Conservation (phyloP, 2,797 vertebrate species). For the Poecilia gillii region DNA sequence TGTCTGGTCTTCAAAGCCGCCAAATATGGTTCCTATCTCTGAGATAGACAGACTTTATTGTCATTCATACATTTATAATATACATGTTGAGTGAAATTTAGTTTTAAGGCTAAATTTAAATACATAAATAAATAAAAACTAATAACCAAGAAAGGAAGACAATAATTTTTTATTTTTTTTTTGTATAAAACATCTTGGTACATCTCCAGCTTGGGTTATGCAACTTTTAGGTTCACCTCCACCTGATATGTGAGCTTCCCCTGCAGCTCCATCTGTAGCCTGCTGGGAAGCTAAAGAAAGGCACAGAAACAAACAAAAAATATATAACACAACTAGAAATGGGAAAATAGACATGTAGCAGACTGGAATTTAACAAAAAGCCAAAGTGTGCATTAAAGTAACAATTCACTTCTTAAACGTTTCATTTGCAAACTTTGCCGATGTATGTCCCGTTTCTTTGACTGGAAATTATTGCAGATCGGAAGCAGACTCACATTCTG, state of each 20-base stretch:
- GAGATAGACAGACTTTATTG: too few relatives aligned
- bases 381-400: constrained; percentile 22
- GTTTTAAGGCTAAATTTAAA: too few relatives aligned
- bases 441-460: constrained; percentile 10
- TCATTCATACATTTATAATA: too few relatives aligned
- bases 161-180: too few relatives aligned
- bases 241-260: constrained; percentile 43
- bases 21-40: not conserved
- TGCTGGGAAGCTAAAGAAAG: constrained; percentile 35
- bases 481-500: constrained; percentile 7
- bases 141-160: too few relatives aligned
- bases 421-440: constrained; percentile 15
- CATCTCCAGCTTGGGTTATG: not conserved
- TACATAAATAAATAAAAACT: too few relatives aligned
- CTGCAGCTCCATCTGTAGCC: constrained; percentile 23
- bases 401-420: constrained; percentile 3
- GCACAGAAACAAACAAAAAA: constrained; percentile 15
- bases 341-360: constrained; percentile 34
- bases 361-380: constrained; percentile 21
- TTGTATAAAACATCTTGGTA: not conserved
- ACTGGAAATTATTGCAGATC: not conserved
- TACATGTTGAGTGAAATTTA: too few relatives aligned
- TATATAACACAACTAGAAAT: constrained; percentile 34
- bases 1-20: not conserved
- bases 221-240: constrained; percentile 22